Evolutionary conservation across 2,113 vertebrate species (phyloP), one percentile per base, ranked within the genome.

Genomic region (Bubalus kerabau): DNA sequence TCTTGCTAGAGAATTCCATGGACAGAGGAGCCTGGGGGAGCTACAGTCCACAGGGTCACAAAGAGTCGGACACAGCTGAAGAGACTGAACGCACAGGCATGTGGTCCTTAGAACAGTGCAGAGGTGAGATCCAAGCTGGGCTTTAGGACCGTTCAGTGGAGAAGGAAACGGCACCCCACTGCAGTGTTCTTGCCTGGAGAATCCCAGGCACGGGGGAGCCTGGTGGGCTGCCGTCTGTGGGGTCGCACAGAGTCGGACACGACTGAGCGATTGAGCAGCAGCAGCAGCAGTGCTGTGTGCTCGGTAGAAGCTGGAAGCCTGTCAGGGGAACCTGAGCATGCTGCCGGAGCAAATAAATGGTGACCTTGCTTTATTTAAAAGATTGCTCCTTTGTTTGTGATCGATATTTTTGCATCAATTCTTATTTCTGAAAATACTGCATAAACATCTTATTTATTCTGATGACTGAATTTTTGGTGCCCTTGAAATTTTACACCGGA

Each of bases 281-380:
- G 48, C 48, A 48, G 48, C 48, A 48, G 48, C 48, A 48, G 16
- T 15, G 57, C 86, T 43, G 10, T 46, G 23, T 64, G 46, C 21
- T 2, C 0, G 0, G 11, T 4, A n/a, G 32, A 64, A 59, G 1
- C 4, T 2, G n/a, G 28, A 82, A 67, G 32, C 32, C 48, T 81
- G 10, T 78, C 28, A 40, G 6, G 40, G 40, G 67, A 50, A 28
- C 2, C 3, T 5, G 17, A 52, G 12, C 2, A 3, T 0, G 8
- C 28, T 46, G 23, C 17, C 2, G 7, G 16, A 43, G 11, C 81
- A 56, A 30, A 52, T 30, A 30, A 40, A 85, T 11, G 8, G 4
- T 30, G n/a, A 52, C 24, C 30, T 11, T 87, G 36, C 48, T 60
- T 36, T 78, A 32, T 78, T 67, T 52, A 43, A 74, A 74, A 84